These are phyloP conservation scores for Oryzaephilus surinamensis DNA, from an alignment of 1,140 invertebrate species.

Conservation along the genomic window DNA sequence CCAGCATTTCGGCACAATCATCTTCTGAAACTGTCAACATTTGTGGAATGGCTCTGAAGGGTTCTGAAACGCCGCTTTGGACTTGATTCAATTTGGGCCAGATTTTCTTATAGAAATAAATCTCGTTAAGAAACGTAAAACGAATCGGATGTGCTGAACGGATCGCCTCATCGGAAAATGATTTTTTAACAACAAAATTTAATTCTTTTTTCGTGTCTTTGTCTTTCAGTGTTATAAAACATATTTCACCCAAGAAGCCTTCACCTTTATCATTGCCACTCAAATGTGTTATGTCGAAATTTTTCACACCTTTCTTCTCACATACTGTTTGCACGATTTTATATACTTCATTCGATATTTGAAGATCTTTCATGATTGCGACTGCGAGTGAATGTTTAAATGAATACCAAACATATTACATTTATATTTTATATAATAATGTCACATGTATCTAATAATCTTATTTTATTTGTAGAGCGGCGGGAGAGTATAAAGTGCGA, in stretches of 20 bases:
- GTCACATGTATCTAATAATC: no score
- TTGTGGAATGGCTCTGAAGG: conserved; percentile 24
- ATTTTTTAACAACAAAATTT: no score
- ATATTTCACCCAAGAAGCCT: neutral
- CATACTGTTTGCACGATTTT: no score
- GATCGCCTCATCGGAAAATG: neutral
- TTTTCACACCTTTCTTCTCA: conserved; percentile 5
- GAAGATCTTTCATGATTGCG: no score
- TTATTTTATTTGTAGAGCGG: no score
- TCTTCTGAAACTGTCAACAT: neutral
- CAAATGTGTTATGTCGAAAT: neutral
- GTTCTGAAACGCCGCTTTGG: neutral
- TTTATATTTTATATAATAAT: no score
- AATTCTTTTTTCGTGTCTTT: neutral
- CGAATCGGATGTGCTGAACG: neutral
- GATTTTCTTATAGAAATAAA: conserved; percentile 2
- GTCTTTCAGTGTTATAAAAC: neutral
- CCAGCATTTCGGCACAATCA: neutral
- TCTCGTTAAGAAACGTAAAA: neutral
- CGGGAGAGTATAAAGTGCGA: no score
- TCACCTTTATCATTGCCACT: neutral
- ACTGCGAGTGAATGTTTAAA: no score
- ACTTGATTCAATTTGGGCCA: conserved; percentile 1
- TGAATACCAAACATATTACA: no score
- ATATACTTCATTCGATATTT: no score